A percentile compares a stretch with the other conserved stretches of the same genome.
Conservation (phyloP, 2,888 invertebrate species). For the Yponomeuta sedellus region DNA sequence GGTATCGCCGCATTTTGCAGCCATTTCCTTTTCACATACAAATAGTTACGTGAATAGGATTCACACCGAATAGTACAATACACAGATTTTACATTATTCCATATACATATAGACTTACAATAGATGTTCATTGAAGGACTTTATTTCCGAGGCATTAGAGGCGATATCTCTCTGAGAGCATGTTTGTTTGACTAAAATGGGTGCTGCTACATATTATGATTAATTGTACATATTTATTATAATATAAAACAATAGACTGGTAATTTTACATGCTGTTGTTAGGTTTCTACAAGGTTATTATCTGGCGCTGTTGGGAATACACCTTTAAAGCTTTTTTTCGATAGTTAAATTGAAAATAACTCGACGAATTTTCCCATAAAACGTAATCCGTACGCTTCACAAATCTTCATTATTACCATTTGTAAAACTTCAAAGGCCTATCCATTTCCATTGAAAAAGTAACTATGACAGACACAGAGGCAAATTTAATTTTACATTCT, state of each 20-base stretch:
- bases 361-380: too few relatives aligned
- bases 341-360: too few relatives aligned
- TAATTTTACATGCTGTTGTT: conserved; percentile 69
- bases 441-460: too few relatives aligned
- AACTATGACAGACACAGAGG: too few relatives aligned
- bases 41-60: conserved; percentile 23
- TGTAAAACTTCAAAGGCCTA: too few relatives aligned
- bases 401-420: too few relatives aligned
- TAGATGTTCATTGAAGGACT: conserved; percentile 57
- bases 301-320: conserved; percentile 40
- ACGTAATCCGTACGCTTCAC: too few relatives aligned
- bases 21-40: conserved; percentile 68
- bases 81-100: conserved; percentile 27
- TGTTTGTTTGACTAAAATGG: conserved; percentile 64
- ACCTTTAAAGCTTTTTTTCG: conserved; percentile 4
- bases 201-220: conserved; percentile 64
- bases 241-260: conserved; percentile 74
- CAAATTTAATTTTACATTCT: too few relatives aligned
- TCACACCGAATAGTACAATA: conserved; percentile 35
- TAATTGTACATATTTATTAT: conserved; percentile 74
- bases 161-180: conserved; percentile 46
- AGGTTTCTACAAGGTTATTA: conserved; percentile 72
- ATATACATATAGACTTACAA: conserved; percentile 51
- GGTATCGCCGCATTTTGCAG: conserved; percentile 50
- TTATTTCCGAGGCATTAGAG: conserved; percentile 51